phyloP scores from a whole-genome alignment of 2,888 invertebrate genomes.

The Drosophila neotestacea region DNA sequence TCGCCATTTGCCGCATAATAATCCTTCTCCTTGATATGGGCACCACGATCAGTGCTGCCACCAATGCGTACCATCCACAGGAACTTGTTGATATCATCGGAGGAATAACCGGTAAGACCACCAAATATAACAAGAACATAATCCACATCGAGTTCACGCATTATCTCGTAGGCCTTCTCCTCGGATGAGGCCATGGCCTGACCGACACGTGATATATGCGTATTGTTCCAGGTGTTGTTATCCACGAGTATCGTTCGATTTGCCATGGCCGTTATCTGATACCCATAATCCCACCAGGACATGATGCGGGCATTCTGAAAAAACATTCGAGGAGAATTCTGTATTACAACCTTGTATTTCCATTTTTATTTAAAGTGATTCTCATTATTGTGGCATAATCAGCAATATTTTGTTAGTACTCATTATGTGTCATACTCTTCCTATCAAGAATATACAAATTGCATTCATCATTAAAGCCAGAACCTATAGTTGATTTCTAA shows the following conservation, averaged over 20 bases:
- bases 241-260: slow-evolving; percentile 99
- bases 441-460: slow-evolving; percentile 83
- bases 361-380: background rate
- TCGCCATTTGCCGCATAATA: slow-evolving; percentile 98
- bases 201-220: slow-evolving; percentile 98
- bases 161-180: slow-evolving; percentile 98
- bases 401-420: slow-evolving; percentile 75
- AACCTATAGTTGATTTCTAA: background rate
- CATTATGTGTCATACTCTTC: slow-evolving; percentile 85
- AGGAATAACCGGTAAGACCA: slow-evolving; percentile 99
- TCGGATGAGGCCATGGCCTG: slow-evolving; percentile 99
- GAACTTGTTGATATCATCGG: slow-evolving; percentile 99
- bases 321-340: background rate
- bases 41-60: slow-evolving; percentile 97
- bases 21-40: slow-evolving; percentile 97
- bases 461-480: slow-evolving; percentile 77
- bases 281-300: slow-evolving; percentile 99
- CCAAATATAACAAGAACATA: slow-evolving; percentile 99
- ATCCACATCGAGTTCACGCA: slow-evolving; percentile 98
- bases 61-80: slow-evolving; percentile 99
- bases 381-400: slow-evolving; percentile 39
- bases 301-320: slow-evolving; percentile 96
- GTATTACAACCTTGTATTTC: background rate
- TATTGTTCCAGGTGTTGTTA: slow-evolving; percentile 99
- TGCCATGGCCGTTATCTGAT: slow-evolving; percentile 99